Evolutionary conservation across 2,888 invertebrate species (phyloP), one percentile per base, ranked within the genome.

Genomic region (Poecilobothrus nobilitatus): DNA sequence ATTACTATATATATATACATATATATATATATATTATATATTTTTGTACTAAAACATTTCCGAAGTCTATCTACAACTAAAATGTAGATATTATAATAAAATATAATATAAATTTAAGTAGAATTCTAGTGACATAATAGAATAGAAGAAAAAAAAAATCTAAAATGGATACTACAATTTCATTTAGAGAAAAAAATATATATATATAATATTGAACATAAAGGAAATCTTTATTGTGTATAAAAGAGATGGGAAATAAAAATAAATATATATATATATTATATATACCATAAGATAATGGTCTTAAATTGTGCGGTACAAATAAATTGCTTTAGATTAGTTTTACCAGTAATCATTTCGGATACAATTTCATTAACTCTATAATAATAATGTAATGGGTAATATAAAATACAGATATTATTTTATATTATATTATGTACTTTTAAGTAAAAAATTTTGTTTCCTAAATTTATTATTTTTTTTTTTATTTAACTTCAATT

Each of bases 291-390:
- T 66, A 34, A 69, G 70, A 69, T 71, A 71, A 71, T 71, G 72
- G 72, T 67, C 72, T 72, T 72, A 71, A 72, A 72, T 72, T 72
- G 72, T 71, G 72, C 72, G 72, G 71, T 71, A 72, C 72, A 72
- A 72, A 72, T 72, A 71, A 71, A 72, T 72, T 71, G 70, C 67
- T 70, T 70, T 71, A 67, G 70, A 68, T 67, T 70, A 71, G 63
- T 67, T 69, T 68, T 68, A 37, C 18, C 41, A 37, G 61, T 53
- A 63, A 63, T 63, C 9, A 63, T 22, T 53, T 53, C 53, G 53
- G 53, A 53, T 53, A 53, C 53, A 53, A 53, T 53, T 53, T 53
- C 53, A 53, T 53, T 53, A 53, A 53, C 15, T 37, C 12, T 12
- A 37, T 37, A 37, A 37, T 37, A 37, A 37, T 12, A 37, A 37